Conservation (phyloP, 2,888 invertebrate genomes). For the Agapetus fuscipes region DNA sequence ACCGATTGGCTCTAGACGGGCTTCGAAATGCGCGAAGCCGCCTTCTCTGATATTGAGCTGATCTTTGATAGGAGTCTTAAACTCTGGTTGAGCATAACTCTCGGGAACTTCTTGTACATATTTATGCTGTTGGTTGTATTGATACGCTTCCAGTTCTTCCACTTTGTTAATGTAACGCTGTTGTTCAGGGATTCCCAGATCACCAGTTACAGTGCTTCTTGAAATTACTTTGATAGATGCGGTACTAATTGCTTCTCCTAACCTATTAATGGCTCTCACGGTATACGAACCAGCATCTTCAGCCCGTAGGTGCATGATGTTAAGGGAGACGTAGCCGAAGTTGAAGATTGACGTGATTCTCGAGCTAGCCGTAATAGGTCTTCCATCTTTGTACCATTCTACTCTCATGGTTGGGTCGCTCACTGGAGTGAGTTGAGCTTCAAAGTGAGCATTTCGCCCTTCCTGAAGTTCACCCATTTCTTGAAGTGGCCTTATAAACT, state of each 20-base stretch:
- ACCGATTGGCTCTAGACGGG: conserved; percentile 85
- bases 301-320: conserved; percentile 95
- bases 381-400: conserved; percentile 93
- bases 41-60: conserved; percentile 82
- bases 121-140: conserved; percentile 69
- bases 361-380: conserved; percentile 92
- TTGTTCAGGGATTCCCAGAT: conserved; percentile 84
- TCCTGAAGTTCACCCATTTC: conserved; percentile 82
- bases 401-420: conserved; percentile 91
- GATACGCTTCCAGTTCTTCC: conserved; percentile 84
- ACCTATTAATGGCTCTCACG: conserved; percentile 81
- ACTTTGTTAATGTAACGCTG: conserved; percentile 86
- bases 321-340: conserved; percentile 98
- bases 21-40: conserved; percentile 92
- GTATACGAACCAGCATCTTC: conserved; percentile 97
- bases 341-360: conserved; percentile 96
- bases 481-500: conserved; percentile 79
- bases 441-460: conserved; percentile 87
- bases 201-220: conserved; percentile 75
- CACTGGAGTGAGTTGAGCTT: conserved; percentile 85
- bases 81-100: conserved; percentile 71
- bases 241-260: conserved; percentile 83
- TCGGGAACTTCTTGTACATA: conserved; percentile 74
- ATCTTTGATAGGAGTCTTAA: conserved; percentile 82
- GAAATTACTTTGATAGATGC: conserved; percentile 66